Evolutionary conservation across 2,113 vertebrate genomes (phyloP), one percentile per base, ranked within the genome.

Genomic region (Melanostigma gelatinosum): DNA sequence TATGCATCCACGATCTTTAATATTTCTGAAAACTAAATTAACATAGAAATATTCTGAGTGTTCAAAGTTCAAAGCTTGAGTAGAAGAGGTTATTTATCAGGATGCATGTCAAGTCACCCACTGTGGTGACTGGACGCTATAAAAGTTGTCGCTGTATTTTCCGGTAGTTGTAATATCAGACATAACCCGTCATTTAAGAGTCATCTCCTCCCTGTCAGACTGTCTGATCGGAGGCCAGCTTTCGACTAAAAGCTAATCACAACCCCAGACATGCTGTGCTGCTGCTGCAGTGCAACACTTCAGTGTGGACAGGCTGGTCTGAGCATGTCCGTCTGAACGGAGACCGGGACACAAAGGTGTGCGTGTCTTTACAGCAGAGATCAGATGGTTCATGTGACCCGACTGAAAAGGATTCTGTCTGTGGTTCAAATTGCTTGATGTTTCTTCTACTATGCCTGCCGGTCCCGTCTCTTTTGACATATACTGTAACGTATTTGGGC

Each of bases 181-280:
- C 20, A 18, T 16, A 68, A 20, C 57, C 15, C 22, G 15, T 79
- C 32, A 55, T 72, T 73, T 52, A 8, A n/a, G 32, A 70, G 62
- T 12, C 15, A 0, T 12, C 62, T 70, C 13, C 68, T 63, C 70
- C 69, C 75, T 69, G 83, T 70, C 77, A 62, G 72, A 62, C 61
- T 67, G 44, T 48, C 68, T 77, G 75, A 15, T 6, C 4, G 2
- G 1, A 7, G 16, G 9, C 3, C 67, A 10, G 68, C 12, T 58
- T n/a, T 10, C 8, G 3, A 79, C 18, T 36, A 8, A 24, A 34
- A 63, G 8, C 24, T 64, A 55, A 55, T 50, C 66, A 42, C 50
- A 48, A 32, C 13, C 34, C 4, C 22, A 13, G 54, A 40, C 54
- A 32, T 44, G 77, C 64, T 75, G 52, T 8, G 68, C 50, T 42